Base-by-base conservation (phyloP, 2,797 vertebrate genomes). In the Clamator glandarius region DNA sequence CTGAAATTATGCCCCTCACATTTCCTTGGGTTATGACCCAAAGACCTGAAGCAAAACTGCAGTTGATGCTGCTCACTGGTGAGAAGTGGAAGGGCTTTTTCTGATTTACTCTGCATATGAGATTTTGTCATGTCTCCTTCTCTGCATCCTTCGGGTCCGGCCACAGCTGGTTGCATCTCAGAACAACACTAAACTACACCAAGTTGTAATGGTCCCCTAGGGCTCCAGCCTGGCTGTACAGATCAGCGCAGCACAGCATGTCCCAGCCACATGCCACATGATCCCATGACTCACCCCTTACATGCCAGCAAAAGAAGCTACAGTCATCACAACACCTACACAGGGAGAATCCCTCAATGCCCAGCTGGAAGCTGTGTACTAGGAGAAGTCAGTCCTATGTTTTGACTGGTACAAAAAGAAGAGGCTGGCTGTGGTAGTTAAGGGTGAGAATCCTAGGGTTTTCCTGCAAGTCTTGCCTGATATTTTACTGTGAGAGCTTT, bases 271-370 rank as follows among this genome's bases (percentile, higher is more conserved):
- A 77, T 2, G 13, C 21, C 72, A 59, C 2, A 2, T 6, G 44
- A 77, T 77, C 87, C 88, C 2, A 3, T 75, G 88, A 88, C 70
- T 83, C 5, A 11, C 59, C 44, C 59, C 41, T 69, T 52, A n/a
- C 1, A 1, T 54, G 84, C 83, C 36, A 35, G 15, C 41, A 69
- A 51, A 68, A 78, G 79, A 26, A 7, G 25, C 77, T 48, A 63
- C 0, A 0, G 83, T 28, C 33, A 67, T 18, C 0, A 0, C 63
- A 2, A 6, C 57, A 59, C 33, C 52, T 54, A 39, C 39, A 39
- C 39, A 39, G 39, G 64, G 33, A 80, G 72, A 50, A 89, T 42
- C 68, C 70, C 75, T 26, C 8, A 1, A 50, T 31, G 78, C 62
- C 78, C 50, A 63, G 41, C 54, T 52, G 62, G 69, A 19, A 75